Base-by-base conservation (phyloP, 2,113 vertebrate genomes). In the Todiramphus saurophagus region DNA sequence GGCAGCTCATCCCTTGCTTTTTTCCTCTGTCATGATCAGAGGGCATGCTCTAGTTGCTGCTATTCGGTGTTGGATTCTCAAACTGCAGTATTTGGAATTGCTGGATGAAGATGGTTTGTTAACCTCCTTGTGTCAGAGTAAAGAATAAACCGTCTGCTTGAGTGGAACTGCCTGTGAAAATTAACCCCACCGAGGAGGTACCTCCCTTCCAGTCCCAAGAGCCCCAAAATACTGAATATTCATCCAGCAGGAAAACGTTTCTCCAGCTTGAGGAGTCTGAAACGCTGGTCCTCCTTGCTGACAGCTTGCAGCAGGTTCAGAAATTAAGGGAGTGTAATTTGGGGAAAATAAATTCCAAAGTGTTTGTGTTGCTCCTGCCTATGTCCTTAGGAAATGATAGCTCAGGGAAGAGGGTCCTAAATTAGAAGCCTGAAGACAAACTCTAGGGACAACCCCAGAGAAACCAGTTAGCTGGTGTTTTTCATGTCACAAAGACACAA, bases 11-110 rank as follows among this genome's bases (percentile, higher is more conserved):
- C 35, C 69, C 59, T 75, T 83, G 85, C 64, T 86, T 59, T 87
- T 79, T 85, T 31, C 46, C 56, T 73, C 48, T 84, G 41, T 37
- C 35, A 3, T 60, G 76, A 72, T 53, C 92, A 60, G 83, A 95
- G 41, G 18, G 23, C 30, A 11, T 81, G 79, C 74, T 97, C 87
- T 78, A 78, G 94, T 92, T 87, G 92, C 87, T 96, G 81, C 94
- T 80, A 3, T 12, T 73, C 50, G 50, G 53, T 28, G 24, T 31
- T 89, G 69, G 50, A 85, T 97, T 96, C 56, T 92, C 95, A 90
- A 79, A 95, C 92, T 94, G 69, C 56, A 63, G 33, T 30, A 13
- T 68, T 46, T 64, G 23, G 48, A 44, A 20, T 15, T 60, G 66
- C n/a, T 76, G 2, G 7, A 56, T 30, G 35, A 23, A 62, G 80